These are phyloP conservation scores for Marmota monax DNA, from an alignment of 2,113 vertebrate species.

Conservation along the genomic window DNA sequence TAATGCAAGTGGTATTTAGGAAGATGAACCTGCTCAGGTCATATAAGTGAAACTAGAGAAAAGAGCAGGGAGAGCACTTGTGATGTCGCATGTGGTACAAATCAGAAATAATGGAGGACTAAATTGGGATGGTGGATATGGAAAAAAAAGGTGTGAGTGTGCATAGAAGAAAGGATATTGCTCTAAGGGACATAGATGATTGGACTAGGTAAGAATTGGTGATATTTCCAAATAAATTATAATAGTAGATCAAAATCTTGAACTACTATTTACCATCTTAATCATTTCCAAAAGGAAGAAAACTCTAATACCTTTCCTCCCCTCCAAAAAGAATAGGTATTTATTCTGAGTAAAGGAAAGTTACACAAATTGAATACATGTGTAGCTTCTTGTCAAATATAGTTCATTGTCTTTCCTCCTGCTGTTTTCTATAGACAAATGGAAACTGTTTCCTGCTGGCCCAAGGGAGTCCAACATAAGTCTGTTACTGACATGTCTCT, in stretches of 20 bases:
- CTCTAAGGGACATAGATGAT: neutral
- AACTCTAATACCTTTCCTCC: neutral
- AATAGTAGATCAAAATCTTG: no score
- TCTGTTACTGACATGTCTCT: neutral
- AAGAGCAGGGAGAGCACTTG: neutral
- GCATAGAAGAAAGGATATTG: neutral
- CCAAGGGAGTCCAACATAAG: neutral
- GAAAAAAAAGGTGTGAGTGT: neutral
- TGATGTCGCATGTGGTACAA: neutral
- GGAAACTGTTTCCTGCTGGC: neutral
- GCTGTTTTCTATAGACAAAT: neutral
- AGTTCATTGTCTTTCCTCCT: neutral
- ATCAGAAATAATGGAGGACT: neutral
- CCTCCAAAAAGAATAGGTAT: neutral
- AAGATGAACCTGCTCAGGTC: neutral
- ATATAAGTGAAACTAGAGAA: neutral
- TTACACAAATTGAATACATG: neutral
- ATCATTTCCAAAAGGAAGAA: conserved; percentile 24
- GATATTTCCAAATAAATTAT: neutral
- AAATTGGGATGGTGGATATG: neutral
- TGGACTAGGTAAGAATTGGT: neutral
- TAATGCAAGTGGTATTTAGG: neutral
- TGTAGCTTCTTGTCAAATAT: neutral
- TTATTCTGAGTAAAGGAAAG: neutral
- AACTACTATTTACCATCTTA: neutral